Evolutionary conservation across 2,888 invertebrate genomes (phyloP).

Genomic region (Idaea straminata): DNA sequence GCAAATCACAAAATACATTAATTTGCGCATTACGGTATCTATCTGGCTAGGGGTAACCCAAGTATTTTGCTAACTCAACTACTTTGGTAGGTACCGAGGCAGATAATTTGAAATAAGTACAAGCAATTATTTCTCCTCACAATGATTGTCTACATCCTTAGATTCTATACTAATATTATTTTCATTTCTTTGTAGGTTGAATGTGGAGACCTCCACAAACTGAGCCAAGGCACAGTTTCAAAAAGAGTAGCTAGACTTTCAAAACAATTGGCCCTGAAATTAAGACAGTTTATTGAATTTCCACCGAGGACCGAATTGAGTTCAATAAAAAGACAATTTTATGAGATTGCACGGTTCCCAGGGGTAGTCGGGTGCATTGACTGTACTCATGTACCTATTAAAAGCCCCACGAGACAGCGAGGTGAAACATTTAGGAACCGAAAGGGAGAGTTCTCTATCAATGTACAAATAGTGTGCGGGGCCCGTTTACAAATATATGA

Average conservation of each 20-base stretch:
- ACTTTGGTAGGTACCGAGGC: no score
- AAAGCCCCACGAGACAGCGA: slow-evolving; percentile 19
- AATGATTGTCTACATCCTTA: no score
- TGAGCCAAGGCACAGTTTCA: slow-evolving; percentile 6
- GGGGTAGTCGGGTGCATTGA: slow-evolving; percentile 22
- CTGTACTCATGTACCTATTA: slow-evolving; percentile 26
- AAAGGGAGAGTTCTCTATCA: slow-evolving; percentile 31
- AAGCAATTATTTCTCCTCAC: no score
- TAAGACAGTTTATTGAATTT: slow-evolving; percentile 3
- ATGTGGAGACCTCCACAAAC: slow-evolving; percentile 6
- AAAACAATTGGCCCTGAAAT: slow-evolving; percentile 4
- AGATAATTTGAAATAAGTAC: no score
- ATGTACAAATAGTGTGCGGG: no score
- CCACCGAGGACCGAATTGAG: slow-evolving; percentile 2
- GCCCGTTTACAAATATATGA: slow-evolving; percentile 26
- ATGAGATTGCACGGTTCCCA: slow-evolving; percentile 9
- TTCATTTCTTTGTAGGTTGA: slow-evolving; percentile 7
- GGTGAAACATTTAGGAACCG: slow-evolving; percentile 29
- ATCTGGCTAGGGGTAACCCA: no score
- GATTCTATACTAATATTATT: no score
- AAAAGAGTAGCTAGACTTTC: slow-evolving; percentile 6
- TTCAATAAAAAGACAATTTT: slow-evolving; percentile 3
- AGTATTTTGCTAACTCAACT: no score
- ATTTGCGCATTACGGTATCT: no score
- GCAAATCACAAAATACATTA: no score